Conservation (phyloP, 2,797 vertebrate species). For the Semotilus atromaculatus region DNA sequence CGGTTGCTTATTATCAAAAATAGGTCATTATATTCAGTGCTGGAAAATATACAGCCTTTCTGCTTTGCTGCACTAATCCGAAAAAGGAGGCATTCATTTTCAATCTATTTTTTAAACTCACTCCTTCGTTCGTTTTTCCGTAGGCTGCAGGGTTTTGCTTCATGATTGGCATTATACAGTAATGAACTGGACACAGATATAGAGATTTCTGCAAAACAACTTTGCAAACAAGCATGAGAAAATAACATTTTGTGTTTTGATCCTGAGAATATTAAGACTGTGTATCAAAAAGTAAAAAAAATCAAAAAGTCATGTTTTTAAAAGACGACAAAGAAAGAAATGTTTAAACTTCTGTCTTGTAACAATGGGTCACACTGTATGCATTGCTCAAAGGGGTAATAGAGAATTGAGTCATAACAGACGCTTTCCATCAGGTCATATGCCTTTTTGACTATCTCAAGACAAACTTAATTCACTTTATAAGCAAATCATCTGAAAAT, state of each 20-base stretch:
- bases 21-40: not conserved
- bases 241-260: slow-evolving; percentile 6
- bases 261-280: not conserved
- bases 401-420: not conserved
- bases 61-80: slow-evolving; percentile 16
- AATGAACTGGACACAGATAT: slow-evolving; percentile 22
- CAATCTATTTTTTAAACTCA: not conserved
- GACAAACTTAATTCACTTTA: not conserved
- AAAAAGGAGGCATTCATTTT: not conserved
- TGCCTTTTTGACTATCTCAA: not conserved
- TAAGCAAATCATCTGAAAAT: not conserved
- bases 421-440: not conserved
- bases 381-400: not conserved
- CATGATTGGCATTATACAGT: slow-evolving; percentile 20
- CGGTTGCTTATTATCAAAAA: slow-evolving; percentile 32
- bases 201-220: slow-evolving; percentile 29
- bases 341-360: slow-evolving; percentile 30
- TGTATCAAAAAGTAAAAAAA: slow-evolving; percentile 21
- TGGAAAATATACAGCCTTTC: not conserved
- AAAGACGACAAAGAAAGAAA: slow-evolving; percentile 40
- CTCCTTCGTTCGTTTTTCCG: not conserved
- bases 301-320: too few relatives aligned
- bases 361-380: not conserved
- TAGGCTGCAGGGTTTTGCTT: not conserved
- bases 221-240: slow-evolving; percentile 4